Evolutionary conservation across 2,113 vertebrate species (phyloP).

Genomic region (Lepus timidus): DNA sequence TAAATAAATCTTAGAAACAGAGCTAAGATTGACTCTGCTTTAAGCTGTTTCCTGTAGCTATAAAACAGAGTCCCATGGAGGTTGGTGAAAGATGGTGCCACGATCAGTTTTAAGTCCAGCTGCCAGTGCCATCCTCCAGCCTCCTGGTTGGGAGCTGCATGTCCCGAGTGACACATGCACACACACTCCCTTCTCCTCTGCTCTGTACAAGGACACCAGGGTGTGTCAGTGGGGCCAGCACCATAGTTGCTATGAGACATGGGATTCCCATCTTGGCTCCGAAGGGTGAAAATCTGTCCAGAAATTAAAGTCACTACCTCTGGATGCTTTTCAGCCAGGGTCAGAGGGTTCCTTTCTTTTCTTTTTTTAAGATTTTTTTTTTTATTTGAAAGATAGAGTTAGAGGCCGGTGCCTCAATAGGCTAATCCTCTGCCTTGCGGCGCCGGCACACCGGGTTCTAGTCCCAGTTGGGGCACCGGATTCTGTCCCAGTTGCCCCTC

Average conservation of each 20-base stretch:
- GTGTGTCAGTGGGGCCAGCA: neutral
- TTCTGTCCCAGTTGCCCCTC: too few relatives aligned
- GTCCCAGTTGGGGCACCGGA: too few relatives aligned
- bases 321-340: neutral
- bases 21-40: conserved; percentile 53
- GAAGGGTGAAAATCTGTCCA: neutral
- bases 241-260: neutral
- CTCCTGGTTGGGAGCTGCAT: neutral
- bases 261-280: neutral
- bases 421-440: too few relatives aligned
- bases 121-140: conserved; percentile 8
- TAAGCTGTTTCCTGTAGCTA: conserved; percentile 1
- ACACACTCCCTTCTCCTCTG: neutral
- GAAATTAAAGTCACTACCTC: neutral
- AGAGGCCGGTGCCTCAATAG: too few relatives aligned
- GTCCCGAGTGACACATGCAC: neutral
- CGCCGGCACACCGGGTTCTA: too few relatives aligned
- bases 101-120: conserved; percentile 29
- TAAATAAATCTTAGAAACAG: neutral
- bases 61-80: conserved; percentile 46
- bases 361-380: too few relatives aligned
- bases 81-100: conserved; percentile 41
- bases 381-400: too few relatives aligned
- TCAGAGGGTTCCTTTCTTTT: neutral
- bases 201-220: neutral